Conservation (phyloP, 2,797 vertebrate genomes). For the Hydrophis major region DNA sequence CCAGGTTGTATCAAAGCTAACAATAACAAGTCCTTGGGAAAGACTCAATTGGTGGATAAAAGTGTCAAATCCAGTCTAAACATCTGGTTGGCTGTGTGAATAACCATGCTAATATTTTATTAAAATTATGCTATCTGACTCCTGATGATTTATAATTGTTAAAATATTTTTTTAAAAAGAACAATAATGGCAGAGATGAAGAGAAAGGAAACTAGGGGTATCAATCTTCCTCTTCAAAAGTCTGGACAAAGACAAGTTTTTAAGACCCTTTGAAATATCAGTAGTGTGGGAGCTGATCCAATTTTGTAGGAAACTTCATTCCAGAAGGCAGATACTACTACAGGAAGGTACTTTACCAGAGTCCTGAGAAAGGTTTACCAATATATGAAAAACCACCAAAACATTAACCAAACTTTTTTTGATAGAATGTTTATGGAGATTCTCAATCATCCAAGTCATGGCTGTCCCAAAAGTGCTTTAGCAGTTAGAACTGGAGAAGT, state of each 20-base stretch:
- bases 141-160: neutral
- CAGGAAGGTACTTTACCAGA: neutral
- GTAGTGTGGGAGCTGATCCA: neutral
- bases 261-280: neutral
- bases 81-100: too few species aligned
- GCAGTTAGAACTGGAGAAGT: neutral
- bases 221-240: neutral
- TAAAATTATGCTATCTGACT: neutral
- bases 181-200: neutral
- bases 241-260: neutral
- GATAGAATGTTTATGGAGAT: conserved; percentile 16
- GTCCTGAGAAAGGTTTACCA: conserved; percentile 46
- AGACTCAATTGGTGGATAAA: too few species aligned
- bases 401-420: conserved; percentile 52
- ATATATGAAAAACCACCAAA: conserved; percentile 52
- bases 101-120: neutral
- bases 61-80: too few species aligned
- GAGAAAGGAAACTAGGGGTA: neutral
- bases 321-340: neutral
- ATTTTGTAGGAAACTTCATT: neutral
- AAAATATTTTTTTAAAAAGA: neutral
- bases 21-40: too few species aligned
- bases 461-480: neutral
- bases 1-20: neutral
- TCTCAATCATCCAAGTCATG: neutral